A percentile compares a stretch with the other conserved stretches of the same genome.
phyloP scores from a whole-genome alignment of 2,888 invertebrate genomes.

The Camptogramma bilineatum region DNA sequence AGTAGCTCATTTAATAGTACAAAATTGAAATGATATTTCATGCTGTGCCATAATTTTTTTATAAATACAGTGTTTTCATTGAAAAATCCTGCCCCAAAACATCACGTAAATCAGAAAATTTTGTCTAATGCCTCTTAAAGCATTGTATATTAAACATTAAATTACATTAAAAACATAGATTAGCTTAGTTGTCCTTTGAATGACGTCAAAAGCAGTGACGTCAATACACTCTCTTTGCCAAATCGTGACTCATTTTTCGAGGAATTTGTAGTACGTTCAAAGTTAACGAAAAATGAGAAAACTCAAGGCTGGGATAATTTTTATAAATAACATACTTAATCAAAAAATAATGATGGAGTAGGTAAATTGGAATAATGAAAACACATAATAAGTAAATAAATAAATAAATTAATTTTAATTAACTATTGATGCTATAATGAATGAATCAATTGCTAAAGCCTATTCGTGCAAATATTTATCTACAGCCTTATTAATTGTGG shows the following conservation, averaged over 20 bases:
- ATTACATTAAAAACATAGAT: conserved; percentile 29
- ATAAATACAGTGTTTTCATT: too few species aligned
- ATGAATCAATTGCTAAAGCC: conserved; percentile 1
- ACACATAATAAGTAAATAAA: too few species aligned
- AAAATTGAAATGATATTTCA: too few species aligned
- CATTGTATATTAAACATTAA: conserved; percentile 16
- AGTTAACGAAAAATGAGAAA: conserved; percentile 13
- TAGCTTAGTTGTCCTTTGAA: conserved; percentile 15
- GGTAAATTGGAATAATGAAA: too few species aligned
- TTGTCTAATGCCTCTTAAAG: too few species aligned
- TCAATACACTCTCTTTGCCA: conserved; percentile 48
- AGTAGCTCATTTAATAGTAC: too few species aligned
- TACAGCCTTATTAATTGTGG: conserved; percentile 22
- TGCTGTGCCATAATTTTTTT: too few species aligned
- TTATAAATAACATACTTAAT: not conserved
- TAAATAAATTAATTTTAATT: too few species aligned
- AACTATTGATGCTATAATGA: not conserved
- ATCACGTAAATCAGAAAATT: too few species aligned
- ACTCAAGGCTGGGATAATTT: conserved; percentile 20
- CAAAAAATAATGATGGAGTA: too few species aligned
- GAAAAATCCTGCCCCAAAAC: too few species aligned
- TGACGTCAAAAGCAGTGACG: conserved; percentile 55
- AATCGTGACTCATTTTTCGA: conserved; percentile 46
- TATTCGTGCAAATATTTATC: conserved; percentile 35
- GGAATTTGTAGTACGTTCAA: conserved; percentile 34